Conservation (phyloP, 2,888 invertebrate genomes). For the Zootermopsis nevadensis region DNA sequence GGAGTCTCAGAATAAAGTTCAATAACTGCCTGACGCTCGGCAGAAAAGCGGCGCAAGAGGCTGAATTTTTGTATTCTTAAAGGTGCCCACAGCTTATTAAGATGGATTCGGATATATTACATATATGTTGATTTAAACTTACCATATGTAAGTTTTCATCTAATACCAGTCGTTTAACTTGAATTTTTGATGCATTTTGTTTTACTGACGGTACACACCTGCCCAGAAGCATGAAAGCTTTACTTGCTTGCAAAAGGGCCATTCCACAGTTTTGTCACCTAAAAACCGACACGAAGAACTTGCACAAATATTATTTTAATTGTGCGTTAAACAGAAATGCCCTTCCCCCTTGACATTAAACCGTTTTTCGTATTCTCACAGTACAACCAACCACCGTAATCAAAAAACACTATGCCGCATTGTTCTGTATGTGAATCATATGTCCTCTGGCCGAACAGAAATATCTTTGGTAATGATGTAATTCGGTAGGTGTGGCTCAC, state of each 20-base stretch:
- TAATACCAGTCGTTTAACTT: slow-evolving; percentile 78
- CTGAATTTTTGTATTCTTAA: too few species aligned
- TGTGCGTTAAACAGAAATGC: too few species aligned
- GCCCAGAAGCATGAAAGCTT: slow-evolving; percentile 72
- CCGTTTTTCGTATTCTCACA: not conserved
- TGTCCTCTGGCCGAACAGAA: slow-evolving; percentile 10
- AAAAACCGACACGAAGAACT: not conserved
- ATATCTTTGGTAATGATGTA: slow-evolving; percentile 38
- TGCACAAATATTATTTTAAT: too few species aligned
- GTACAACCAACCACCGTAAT: not conserved
- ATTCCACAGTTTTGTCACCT: not conserved
- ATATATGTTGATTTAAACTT: slow-evolving; percentile 57
- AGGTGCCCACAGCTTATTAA: too few species aligned
- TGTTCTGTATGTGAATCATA: not conserved
- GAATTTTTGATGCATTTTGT: slow-evolving; percentile 82
- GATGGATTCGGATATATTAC: too few species aligned
- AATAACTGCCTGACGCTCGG: too few species aligned
- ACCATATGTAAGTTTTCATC: slow-evolving; percentile 85
- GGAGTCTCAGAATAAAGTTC: too few species aligned
- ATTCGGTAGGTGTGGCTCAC: slow-evolving; percentile 36
- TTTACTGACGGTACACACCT: slow-evolving; percentile 83
- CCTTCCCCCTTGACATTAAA: too few species aligned
- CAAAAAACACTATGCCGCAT: not conserved
- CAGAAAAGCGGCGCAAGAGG: too few species aligned
- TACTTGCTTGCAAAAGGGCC: slow-evolving; percentile 1